These are phyloP conservation scores for Dromas ardeola DNA, from an alignment of 2,113 vertebrate species.

Conservation along the genomic window DNA sequence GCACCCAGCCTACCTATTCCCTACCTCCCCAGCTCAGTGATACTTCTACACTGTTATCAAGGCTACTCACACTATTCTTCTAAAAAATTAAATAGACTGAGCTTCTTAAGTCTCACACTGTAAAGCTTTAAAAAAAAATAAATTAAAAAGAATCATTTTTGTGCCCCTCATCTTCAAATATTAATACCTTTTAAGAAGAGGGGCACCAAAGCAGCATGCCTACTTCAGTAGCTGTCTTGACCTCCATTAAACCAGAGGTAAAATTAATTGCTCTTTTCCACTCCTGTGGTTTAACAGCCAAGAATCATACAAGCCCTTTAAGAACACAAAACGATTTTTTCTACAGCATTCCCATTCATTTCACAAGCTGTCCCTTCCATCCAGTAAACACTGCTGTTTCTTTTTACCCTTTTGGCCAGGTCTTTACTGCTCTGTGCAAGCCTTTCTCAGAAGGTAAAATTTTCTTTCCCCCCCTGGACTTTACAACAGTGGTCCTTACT, in stretches of 20 bases:
- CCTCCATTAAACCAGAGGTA: background rate
- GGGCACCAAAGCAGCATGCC: background rate
- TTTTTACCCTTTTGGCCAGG: background rate
- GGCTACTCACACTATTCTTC: background rate
- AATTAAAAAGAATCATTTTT: background rate
- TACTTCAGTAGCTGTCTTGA: background rate
- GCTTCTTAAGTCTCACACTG: background rate
- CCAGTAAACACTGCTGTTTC: background rate
- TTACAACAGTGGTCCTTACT: fast-evolving
- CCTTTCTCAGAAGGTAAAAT: background rate
- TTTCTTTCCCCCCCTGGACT: background rate
- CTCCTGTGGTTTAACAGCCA: background rate
- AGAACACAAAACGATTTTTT: fast-evolving
- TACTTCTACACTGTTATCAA: background rate
- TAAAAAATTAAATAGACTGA: background rate
- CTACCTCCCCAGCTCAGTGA: background rate
- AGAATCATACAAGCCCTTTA: background rate
- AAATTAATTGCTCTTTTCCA: background rate
- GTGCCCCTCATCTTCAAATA: background rate
- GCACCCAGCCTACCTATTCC: background rate
- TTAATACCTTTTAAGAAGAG: background rate
- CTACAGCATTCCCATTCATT: background rate
- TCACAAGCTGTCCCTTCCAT: background rate
- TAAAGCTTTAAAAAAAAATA: background rate
- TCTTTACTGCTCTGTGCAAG: background rate